Evolutionary conservation across 2,113 vertebrate genomes (phyloP).

Genomic region (Tricholaema leucomelas): DNA sequence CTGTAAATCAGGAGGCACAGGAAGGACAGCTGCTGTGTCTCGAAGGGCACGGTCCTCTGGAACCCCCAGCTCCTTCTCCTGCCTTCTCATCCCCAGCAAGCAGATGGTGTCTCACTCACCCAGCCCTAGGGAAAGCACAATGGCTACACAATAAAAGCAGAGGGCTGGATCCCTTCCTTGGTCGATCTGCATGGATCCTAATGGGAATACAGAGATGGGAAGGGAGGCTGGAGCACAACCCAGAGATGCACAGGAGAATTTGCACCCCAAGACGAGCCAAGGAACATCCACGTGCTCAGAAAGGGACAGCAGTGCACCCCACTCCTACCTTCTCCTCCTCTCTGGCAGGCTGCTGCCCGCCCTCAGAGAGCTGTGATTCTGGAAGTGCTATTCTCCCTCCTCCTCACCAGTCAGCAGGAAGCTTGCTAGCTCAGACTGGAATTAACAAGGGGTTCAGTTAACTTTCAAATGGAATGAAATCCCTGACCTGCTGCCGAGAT

Average conservation of each 20-base stretch:
- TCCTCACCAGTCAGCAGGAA: background rate
- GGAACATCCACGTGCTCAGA: background rate
- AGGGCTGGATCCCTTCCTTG: background rate
- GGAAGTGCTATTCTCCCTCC: background rate
- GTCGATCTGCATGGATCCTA: background rate
- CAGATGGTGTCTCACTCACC: conserved; percentile 11
- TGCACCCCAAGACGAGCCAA: background rate
- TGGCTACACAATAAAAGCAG: conserved; percentile 33
- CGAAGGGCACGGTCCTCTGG: background rate
- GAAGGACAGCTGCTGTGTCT: conserved; percentile 8
- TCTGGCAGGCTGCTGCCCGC: background rate
- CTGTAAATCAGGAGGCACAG: conserved; percentile 3
- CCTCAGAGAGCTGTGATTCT: background rate
- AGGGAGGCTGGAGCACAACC: background rate
- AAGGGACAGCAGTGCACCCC: background rate
- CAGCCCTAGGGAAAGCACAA: background rate
- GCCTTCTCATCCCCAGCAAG: conserved; percentile 3
- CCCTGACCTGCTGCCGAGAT: background rate
- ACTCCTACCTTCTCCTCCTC: background rate
- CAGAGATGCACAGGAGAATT: background rate
- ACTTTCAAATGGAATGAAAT: background rate
- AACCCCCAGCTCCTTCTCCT: background rate
- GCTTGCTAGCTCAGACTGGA: background rate
- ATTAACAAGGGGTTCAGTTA: background rate
- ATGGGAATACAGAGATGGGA: background rate